Conservation (phyloP, 2,888 invertebrate species). For the Thereva unica region DNA sequence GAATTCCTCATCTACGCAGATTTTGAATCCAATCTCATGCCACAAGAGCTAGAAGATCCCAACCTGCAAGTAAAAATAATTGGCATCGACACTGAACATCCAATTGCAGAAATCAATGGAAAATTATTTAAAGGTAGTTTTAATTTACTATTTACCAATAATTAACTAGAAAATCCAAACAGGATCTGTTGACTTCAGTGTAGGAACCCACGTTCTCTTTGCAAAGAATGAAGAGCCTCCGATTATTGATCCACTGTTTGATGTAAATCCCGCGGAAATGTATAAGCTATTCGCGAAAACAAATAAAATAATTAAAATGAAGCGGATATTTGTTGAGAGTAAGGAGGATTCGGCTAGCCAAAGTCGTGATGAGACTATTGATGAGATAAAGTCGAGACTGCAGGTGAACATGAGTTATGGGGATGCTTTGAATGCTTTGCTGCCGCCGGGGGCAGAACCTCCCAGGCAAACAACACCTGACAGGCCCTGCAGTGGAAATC, state of each 20-base stretch:
- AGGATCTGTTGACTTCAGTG: constrained; percentile 70
- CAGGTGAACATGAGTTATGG: constrained; percentile 51
- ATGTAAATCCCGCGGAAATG: constrained; percentile 62
- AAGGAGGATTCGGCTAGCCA: background rate
- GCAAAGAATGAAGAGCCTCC: constrained; percentile 63
- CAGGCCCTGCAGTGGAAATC: background rate
- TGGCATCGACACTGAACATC: constrained; percentile 66
- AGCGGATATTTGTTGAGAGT: constrained; percentile 66
- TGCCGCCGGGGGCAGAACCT: constrained; percentile 45
- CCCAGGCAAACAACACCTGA: constrained; percentile 23
- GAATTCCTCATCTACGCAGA: constrained; percentile 54
- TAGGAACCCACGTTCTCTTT: constrained; percentile 77
- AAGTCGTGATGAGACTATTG: constrained; percentile 29
- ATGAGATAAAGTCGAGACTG: constrained; percentile 41
- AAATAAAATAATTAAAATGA: constrained; percentile 68
- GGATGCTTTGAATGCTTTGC: constrained; percentile 51
- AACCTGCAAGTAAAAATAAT: constrained; percentile 59
- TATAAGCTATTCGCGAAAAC: constrained; percentile 68
- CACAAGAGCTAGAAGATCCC: constrained; percentile 49
- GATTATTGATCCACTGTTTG: constrained; percentile 61
- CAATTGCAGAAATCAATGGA: constrained; percentile 70
- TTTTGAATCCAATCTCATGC: constrained; percentile 52
- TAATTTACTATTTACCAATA: background rate
- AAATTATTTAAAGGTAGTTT: constrained; percentile 64
- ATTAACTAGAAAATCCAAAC: constrained; percentile 45